Percentiles rank a stretch among this genome's conserved stretches.
Conservation (phyloP, 2,888 invertebrate genomes). For the Sabatieria punctata region DNA sequence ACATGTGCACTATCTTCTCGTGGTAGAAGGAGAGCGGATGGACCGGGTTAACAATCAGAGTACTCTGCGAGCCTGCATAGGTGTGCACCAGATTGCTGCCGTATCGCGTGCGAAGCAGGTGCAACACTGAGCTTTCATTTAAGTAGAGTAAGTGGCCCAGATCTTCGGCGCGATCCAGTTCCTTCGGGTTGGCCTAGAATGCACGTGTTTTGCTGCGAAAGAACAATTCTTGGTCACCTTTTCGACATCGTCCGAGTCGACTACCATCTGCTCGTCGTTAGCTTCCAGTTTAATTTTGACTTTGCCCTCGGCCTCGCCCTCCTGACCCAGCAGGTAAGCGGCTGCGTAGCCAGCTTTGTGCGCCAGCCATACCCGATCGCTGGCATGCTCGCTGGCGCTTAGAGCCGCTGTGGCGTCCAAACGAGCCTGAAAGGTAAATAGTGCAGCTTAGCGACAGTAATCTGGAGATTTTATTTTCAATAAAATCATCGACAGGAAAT, state of each 20-base stretch:
- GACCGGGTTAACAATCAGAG: constrained; percentile 70
- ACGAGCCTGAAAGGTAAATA: no score
- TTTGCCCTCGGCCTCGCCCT: constrained; percentile 39
- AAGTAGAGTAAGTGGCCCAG: constrained; percentile 67
- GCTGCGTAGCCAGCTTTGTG: constrained; percentile 83
- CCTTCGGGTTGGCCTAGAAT: constrained; percentile 64
- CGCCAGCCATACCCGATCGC: constrained; percentile 85
- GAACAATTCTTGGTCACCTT: constrained; percentile 47
- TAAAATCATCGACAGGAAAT: no score
- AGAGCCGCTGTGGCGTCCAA: no score
- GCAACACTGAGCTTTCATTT: constrained; percentile 80
- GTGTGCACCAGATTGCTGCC: constrained; percentile 77
- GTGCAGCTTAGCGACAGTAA: no score
- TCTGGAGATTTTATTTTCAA: no score
- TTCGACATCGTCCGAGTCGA: constrained; percentile 89
- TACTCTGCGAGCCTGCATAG: constrained; percentile 57
- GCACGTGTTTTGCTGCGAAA: no score
- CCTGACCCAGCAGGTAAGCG: constrained; percentile 25
- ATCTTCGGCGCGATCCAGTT: constrained; percentile 72
- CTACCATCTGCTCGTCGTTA: constrained; percentile 61
- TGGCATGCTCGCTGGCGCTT: no score
- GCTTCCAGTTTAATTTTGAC: constrained; percentile 57
- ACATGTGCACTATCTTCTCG: no score
- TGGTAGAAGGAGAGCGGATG: constrained; percentile 73
- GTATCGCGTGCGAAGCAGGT: constrained; percentile 70